phyloP scores from a whole-genome alignment of 2,888 invertebrate genomes.

The Dolichopus griseipennis region DNA sequence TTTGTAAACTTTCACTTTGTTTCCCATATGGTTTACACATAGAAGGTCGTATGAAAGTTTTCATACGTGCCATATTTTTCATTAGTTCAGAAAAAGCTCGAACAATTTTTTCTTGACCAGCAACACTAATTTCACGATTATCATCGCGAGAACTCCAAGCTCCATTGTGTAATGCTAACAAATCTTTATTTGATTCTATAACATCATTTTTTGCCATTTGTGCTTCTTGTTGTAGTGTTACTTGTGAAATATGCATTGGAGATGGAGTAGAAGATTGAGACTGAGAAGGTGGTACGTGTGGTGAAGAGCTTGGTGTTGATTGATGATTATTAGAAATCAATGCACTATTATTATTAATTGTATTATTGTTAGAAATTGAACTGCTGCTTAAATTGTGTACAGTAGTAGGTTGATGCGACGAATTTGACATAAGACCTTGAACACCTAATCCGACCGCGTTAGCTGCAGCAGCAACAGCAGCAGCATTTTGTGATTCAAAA shows the following conservation, averaged over 20 bases:
- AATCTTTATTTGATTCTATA: conserved; percentile 51
- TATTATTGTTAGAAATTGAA: not conserved
- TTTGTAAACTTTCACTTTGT: conserved; percentile 79
- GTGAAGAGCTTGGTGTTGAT: conserved; percentile 28
- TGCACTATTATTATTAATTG: not conserved
- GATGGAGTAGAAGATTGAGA: conserved; percentile 19
- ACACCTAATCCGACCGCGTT: conserved; percentile 33
- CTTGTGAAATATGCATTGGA: not conserved
- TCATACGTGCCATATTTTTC: conserved; percentile 82
- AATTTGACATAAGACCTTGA: conserved; percentile 16
- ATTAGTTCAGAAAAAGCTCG: conserved; percentile 77
- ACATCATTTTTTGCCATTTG: conserved; percentile 32
- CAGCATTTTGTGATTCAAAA: conserved; percentile 35
- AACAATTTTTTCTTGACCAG: conserved; percentile 77
- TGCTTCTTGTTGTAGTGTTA: conserved; percentile 25
- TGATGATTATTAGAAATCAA: conserved; percentile 18
- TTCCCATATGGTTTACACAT: conserved; percentile 89
- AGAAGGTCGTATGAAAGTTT: conserved; percentile 76
- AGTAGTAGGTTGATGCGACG: conserved; percentile 19
- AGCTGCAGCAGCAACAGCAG: conserved; percentile 34
- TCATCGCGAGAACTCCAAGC: conserved; percentile 47
- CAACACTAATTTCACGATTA: conserved; percentile 39
- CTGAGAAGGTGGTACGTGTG: conserved; percentile 12
- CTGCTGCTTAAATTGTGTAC: conserved; percentile 21
- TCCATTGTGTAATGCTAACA: conserved; percentile 59